Base-by-base conservation (phyloP, 2,888 invertebrate genomes). In the Hypercompe scribonia region DNA sequence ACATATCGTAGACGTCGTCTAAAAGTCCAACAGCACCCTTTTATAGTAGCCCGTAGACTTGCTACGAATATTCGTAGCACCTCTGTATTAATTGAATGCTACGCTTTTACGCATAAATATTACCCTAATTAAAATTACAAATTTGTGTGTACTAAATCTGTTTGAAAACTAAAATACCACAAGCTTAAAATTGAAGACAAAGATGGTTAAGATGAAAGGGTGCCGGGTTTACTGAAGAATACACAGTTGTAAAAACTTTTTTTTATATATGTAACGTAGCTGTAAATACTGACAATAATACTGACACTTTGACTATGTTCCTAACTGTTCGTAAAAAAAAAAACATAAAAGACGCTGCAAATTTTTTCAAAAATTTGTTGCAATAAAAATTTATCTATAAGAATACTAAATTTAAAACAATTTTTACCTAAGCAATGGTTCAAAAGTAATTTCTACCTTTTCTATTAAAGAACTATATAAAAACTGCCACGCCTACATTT, bases 401-500 rank as follows among this genome's bases (percentile, higher is more conserved):
- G 8, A 50, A 50, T 21, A 50, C 0, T 10, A 24, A 50, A 7
- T 50, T 50, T 50, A 50, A 50, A 8, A 50, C 50, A 24, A 15
- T 50, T 1, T 50, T 24, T 24, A 50, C 8, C n/a, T 3, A 24
- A 0, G n/a, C 24, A 21, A 24, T 10, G 24, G 2, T 0, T 54
- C 11, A 54, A 11, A 8, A 50, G 8, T 24, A 50, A 50, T 24
- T 50, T 8, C 50, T 0, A 7, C 11, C n/a, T 54, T 54, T 2
- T 54, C 24, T 11, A 24, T 50, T 50, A 21, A 39, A 18, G 18
- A 46, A 46, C 46, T 46, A 18, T 46, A 46, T 46, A 46, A 8
- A 11, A 78, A 71, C n/a, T 68, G 42, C 66, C 70, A 68, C 36
- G 65, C 80, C 80, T 69, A 77, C 72, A 73, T 71, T 79, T 87